Evolutionary conservation across 1,140 invertebrate genomes (phyloP), one percentile per base, ranked within the genome.

Genomic region (Drosophila littoralis): DNA sequence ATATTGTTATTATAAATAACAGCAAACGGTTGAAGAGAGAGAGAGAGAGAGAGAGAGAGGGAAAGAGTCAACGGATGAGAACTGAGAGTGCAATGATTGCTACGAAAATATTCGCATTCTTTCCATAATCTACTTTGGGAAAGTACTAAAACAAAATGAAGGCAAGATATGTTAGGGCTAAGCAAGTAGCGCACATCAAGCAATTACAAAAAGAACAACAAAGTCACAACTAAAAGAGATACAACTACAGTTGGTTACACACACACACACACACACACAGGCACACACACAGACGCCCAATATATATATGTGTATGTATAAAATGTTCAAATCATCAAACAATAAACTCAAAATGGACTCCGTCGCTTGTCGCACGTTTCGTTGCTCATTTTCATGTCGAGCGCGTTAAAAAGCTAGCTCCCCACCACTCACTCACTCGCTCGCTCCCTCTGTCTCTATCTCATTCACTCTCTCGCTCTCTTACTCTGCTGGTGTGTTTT

Each of bases 301-400:
- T 52, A 66, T 59, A 46, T 51, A 45, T 38, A 13, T 64, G 58
- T 78, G 57, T 61, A 76, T 77, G 72, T 80, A 91, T 91, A 91
- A 91, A 91, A 91, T 91, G 90, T 91, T 91, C 90, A 91, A 92
- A 92, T 92, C 91, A 92, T 91, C 91, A 92, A 92, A 92, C 91
- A 92, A 92, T 92, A 92, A 92, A 92, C 91, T 92, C 88, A 91
- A 92, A 92, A 92, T 92, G 91, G 91, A 92, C 91, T 92, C 91
- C 90, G 77, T 91, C 84, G 89, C 91, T 90, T 79, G 85, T 77
- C 83, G 75, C 83, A 83, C 76, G 82, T 90, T 91, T 90, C 75
- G 83, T 73, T 90, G 85, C 90, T 90, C 90, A 91, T 91, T 91
- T 91, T 91, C 89, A 83, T 86, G 84, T 89, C 84, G 83, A 88